phyloP scores from a whole-genome alignment of 1,140 invertebrate species.

The Penaeus chinensis region DNA sequence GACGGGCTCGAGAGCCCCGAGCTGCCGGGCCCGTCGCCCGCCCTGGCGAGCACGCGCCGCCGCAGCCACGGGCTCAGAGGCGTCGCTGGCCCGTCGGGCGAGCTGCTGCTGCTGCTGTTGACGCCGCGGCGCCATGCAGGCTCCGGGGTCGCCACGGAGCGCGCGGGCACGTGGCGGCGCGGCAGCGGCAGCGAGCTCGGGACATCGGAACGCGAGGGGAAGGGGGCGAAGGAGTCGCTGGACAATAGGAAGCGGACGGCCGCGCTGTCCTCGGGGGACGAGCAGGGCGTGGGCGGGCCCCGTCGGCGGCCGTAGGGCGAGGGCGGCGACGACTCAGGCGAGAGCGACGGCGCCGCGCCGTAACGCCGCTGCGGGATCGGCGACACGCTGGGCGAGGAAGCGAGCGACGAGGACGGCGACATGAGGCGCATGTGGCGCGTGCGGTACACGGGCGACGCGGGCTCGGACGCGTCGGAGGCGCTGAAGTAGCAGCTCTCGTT shows the following conservation, averaged over 20 bases:
- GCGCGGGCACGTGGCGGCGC: conserved; percentile 11
- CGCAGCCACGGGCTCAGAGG: conserved; percentile 53
- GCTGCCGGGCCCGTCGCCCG: neutral
- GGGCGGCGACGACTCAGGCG: conserved; percentile 44
- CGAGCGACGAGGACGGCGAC: conserved; percentile 10
- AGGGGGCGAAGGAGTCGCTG: neutral
- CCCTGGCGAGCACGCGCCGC: conserved; percentile 23
- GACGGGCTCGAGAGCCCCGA: conserved; percentile 19
- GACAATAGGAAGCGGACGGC: too few relatives aligned
- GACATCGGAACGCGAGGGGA: neutral
- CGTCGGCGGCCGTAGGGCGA: conserved; percentile 31
- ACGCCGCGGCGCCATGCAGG: neutral
- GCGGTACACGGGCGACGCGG: conserved; percentile 46
- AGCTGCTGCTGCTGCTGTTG: neutral
- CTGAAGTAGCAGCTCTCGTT: conserved; percentile 61
- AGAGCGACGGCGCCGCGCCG: neutral
- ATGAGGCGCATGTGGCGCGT: neutral
- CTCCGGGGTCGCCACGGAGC: neutral
- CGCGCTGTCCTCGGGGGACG: conserved; percentile 26
- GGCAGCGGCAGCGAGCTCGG: conserved; percentile 31
- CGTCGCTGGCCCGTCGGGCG: neutral
- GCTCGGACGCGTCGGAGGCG: conserved; percentile 55
- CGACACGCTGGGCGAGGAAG: conserved; percentile 18
- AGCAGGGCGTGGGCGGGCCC: conserved; percentile 13
- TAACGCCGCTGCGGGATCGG: neutral